Percentiles rank a stretch among this genome's conserved stretches.
Evolutionary conservation across 2,113 vertebrate genomes (phyloP).

Genomic region (Bagarius yarrelli): DNA sequence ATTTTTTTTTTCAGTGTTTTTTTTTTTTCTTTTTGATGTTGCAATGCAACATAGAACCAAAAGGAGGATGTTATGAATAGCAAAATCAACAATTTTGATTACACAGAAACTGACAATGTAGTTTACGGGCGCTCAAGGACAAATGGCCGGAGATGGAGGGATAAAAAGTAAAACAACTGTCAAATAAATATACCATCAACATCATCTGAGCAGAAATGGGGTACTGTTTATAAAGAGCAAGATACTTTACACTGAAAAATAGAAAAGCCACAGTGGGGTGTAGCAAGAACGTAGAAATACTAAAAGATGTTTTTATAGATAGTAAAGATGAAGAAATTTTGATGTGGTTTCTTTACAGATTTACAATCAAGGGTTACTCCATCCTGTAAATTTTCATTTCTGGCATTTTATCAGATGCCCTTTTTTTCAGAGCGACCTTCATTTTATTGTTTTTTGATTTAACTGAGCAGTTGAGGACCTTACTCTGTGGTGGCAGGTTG

Average conservation of each 20-base stretch:
- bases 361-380: neutral
- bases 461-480: too few species aligned
- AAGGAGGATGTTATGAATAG: slow-evolving; percentile 10
- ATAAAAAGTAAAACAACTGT: slow-evolving; percentile 34
- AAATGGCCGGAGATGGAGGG: slow-evolving; percentile 10
- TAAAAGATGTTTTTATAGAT: neutral
- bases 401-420: too few species aligned
- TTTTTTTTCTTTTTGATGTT: neutral
- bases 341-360: neutral
- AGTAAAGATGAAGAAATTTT: neutral
- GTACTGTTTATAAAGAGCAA: slow-evolving; percentile 4
- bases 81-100: slow-evolving; percentile 26
- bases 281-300: neutral
- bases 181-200: slow-evolving; percentile 2
- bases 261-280: neutral
- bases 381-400: neutral
- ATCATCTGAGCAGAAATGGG: neutral
- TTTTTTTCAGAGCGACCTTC: too few species aligned
- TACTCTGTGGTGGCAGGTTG: too few species aligned
- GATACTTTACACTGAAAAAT: neutral
- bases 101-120: slow-evolving; percentile 1
- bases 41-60: neutral
- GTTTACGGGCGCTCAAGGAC: neutral
- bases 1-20: neutral
- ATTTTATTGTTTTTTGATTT: too few species aligned